Conservation (phyloP, 1,140 invertebrate species). For the Eupeodes corollae region DNA sequence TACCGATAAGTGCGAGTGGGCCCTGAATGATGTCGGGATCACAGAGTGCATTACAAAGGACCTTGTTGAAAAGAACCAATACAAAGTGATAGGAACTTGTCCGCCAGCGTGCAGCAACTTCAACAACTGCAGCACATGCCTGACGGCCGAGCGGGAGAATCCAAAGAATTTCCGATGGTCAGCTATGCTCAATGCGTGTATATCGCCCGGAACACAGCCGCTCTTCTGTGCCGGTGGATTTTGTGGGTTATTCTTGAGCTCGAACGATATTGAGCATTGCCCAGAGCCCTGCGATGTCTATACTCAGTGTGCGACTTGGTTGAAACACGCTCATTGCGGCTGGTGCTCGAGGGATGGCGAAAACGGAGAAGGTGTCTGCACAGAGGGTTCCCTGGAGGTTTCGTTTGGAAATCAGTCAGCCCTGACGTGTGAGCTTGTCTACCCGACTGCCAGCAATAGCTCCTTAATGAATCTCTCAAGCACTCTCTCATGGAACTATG, state of each 20-base stretch:
- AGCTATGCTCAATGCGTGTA: constrained; percentile 68
- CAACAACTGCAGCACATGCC: constrained; percentile 64
- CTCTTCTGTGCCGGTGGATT: constrained; percentile 80
- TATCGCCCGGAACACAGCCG: constrained; percentile 72
- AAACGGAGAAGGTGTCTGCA: constrained; percentile 55
- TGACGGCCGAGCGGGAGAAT: constrained; percentile 64
- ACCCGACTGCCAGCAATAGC: constrained; percentile 38
- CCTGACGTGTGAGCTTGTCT: constrained; percentile 54
- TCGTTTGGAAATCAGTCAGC: constrained; percentile 54
- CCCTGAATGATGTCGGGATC: constrained; percentile 21
- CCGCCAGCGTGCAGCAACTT: constrained; percentile 62
- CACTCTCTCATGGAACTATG: constrained; percentile 66
- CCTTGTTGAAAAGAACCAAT: constrained; percentile 40
- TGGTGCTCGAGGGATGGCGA: constrained; percentile 61
- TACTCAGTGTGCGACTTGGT: constrained; percentile 75
- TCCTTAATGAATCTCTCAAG: constrained; percentile 33
- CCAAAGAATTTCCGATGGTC: constrained; percentile 83
- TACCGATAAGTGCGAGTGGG: constrained; percentile 28
- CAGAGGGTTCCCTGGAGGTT: constrained; percentile 64
- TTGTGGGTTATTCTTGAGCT: constrained; percentile 72
- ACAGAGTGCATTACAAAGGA: constrained; percentile 31
- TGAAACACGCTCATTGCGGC: constrained; percentile 76
- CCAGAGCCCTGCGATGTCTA: constrained; percentile 72
- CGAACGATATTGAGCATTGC: constrained; percentile 57
- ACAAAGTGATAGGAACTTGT: constrained; percentile 45